Base-by-base conservation (phyloP, 2,797 vertebrate species). In the Protonibea diacanthus region DNA sequence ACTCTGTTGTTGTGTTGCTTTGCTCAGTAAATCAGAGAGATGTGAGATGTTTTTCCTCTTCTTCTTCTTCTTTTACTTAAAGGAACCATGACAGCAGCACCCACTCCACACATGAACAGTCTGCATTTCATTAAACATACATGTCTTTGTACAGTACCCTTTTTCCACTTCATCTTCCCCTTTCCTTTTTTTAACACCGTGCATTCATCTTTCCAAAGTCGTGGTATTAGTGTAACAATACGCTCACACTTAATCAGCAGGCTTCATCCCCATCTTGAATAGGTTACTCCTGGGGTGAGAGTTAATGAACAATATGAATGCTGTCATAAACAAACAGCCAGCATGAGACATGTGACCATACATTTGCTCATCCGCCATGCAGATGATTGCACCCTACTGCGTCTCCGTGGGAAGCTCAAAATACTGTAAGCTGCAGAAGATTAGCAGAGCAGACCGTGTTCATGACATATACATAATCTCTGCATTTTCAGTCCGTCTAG, bases 321-420 rank as follows among this genome's bases (percentile, higher is more conserved):
- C 62, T 57, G 80, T 84, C 71, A 68, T 74, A 53, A 89, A 82
- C 53, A 85, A 84, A 79, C 40, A 78, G 23, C 33, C 59, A 47
- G 27, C 33, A 18, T 12, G 14, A 51, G n/a, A 67, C 56, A 62
- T 56, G 25, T 69, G 66, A 78, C 40, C 25, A 48, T 71, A 52
- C 23, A 23, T 79, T 74, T 61, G 8, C 51, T 71, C 62, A 52
- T 80, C 25, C 44, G 4, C 64, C 65, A 49, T 63, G 48, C 44
- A 76, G 52, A 73, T 62, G 14, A 64, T 40, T 60, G 65, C 47
- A 63, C 20, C 77, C 81, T 11, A 21, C 72, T 69, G 80, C 3
- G 42, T 69, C 49, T 77, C 73, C 23, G 47, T 33, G n/a, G 67
- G 73, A 55, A 72, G 53, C 45, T 63, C 20, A 21, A 55, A 77